These are phyloP conservation scores for Homarus americanus DNA, from an alignment of 1,140 invertebrate species.

Conservation along the genomic window DNA sequence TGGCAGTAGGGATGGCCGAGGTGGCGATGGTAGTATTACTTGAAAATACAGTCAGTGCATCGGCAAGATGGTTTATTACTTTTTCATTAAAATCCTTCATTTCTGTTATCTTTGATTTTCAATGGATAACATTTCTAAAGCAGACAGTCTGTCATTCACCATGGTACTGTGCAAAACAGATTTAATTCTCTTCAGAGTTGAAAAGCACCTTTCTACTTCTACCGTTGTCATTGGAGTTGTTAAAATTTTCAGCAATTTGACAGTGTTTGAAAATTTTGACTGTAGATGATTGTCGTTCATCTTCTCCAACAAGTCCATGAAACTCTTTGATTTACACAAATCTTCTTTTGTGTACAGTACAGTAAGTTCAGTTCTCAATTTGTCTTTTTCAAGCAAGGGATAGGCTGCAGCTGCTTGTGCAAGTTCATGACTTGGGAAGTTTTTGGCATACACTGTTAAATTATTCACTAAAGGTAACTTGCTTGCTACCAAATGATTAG, in stretches of 20 bases:
- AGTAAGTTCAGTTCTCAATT: constrained; percentile 60
- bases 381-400: constrained; percentile 63
- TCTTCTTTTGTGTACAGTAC: constrained; percentile 57
- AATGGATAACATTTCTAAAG: no score
- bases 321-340: constrained; percentile 46
- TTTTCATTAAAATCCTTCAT: no score
- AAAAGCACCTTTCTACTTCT: constrained; percentile 68
- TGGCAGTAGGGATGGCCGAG: no score
- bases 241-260: constrained; percentile 64
- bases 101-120: no score
- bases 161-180: constrained; percentile 52
- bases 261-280: constrained; percentile 14
- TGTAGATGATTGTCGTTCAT: constrained; percentile 22
- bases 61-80: no score
- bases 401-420: constrained; percentile 53
- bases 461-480: constrained; percentile 47
- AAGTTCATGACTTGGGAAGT: constrained; percentile 44
- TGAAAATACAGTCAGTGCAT: no score
- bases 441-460: constrained; percentile 35
- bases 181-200: constrained; percentile 67
- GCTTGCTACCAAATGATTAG: constrained; percentile 62
- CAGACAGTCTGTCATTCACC: constrained; percentile 46
- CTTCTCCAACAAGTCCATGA: constrained; percentile 39
- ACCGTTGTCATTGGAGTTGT: constrained; percentile 65
- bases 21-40: no score